Conservation (phyloP, 2,888 invertebrate genomes). For the Conops quadrifasciatus region DNA sequence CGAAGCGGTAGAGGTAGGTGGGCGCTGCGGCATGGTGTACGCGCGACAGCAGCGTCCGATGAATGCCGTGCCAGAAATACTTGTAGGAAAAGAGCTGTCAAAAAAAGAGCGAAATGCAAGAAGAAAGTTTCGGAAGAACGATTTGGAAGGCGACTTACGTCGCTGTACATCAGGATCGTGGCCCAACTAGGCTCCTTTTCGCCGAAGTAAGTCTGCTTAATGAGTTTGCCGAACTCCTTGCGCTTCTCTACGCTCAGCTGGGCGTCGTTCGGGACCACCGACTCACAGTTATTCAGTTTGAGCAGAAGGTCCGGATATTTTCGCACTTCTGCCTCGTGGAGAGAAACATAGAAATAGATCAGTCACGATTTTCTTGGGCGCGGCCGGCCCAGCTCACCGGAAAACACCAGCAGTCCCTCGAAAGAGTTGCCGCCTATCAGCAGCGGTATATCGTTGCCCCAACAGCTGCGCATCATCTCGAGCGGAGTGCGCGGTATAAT, state of each 20-base stretch:
- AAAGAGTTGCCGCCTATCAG: constrained; percentile 62
- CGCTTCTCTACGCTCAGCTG: constrained; percentile 54
- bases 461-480: constrained; percentile 60
- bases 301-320: constrained; percentile 57
- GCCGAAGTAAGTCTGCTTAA: constrained; percentile 66
- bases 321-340: constrained; percentile 49
- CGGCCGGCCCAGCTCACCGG: constrained; percentile 38
- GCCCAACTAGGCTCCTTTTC: constrained; percentile 60
- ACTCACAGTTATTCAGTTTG: constrained; percentile 56
- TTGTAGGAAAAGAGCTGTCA: constrained; percentile 61
- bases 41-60: constrained; percentile 60
- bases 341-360: neutral
- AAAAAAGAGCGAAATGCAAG: constrained; percentile 5
- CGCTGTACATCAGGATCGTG: constrained; percentile 62
- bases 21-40: constrained; percentile 54
- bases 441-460: constrained; percentile 62
- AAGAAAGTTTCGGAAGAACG: neutral
- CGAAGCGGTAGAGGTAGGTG: constrained; percentile 63
- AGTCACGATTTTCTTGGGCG: neutral
- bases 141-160: constrained; percentile 51
- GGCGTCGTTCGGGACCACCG: constrained; percentile 58
- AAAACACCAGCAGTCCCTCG: constrained; percentile 61
- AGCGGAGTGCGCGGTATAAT: constrained; percentile 58
- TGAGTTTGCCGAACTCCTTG: constrained; percentile 58
- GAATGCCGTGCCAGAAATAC: constrained; percentile 64